Base-by-base conservation (phyloP, 2,113 vertebrate genomes). In the Malurus cyaneus region DNA sequence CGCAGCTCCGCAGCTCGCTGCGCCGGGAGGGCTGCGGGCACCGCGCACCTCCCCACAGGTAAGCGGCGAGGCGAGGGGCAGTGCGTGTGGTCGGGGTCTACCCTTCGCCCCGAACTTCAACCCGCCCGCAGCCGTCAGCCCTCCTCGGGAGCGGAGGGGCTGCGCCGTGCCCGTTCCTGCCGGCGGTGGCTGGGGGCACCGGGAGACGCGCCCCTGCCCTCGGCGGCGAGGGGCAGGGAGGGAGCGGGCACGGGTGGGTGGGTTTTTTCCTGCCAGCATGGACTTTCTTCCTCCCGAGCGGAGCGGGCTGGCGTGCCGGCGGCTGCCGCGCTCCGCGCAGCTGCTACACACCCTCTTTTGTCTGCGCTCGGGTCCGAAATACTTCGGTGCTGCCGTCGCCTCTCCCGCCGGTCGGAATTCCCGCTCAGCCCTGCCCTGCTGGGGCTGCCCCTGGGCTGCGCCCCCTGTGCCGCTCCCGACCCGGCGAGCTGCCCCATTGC, bases 311-410 rank as follows among this genome's bases (percentile, higher is more conserved):
- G 32, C 62, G 56, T 61, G 86, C 56, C 16, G 60, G 83, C 69
- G 42, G 86, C 90, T n/a, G 86, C 78, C 46, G 36, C 72, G 47
- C 87, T 80, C 44, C 74, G 49, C 47, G 82, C 92, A 41, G 93
- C 93, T 80, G 95, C 94, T 85, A 46, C 96, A 87, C 96, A 89
- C 94, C 95, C 95, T 92, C 95, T 96, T 97, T 97, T 96, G 96
- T 96, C 77, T 93, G 60, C 69, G 32, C 73, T 41, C 32, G 23
- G 60, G 16, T 81, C 88, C n/a, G 39, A 28, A 62, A 60, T 17
- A 89, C 88, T 94, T 88, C 1, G 1, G 78, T 4, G 78, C 84
- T 81, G 84, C 72, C 56, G 18, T 13, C 78, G 65, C 54, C 76
- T n/a, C 74, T 39, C 67, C 61, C 44, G 77, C 61, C 60, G 60